Evolutionary conservation across 2,113 vertebrate genomes (phyloP), one percentile per base, ranked within the genome.

Genomic region (Turdus rufiventris): DNA sequence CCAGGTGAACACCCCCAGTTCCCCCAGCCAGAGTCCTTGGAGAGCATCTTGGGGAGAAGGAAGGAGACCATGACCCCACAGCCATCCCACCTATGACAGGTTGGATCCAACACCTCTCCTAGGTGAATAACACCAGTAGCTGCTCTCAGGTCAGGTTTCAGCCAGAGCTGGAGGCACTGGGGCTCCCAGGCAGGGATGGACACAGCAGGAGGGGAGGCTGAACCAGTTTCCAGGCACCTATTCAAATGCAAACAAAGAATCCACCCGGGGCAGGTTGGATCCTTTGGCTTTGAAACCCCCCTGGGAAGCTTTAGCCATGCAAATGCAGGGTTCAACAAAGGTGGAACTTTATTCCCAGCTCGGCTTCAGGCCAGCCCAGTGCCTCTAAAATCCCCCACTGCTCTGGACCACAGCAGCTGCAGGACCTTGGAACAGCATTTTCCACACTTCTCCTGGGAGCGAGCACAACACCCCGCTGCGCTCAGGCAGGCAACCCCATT

Each of bases 201-300:
- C 51, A 42, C 23, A 9, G 51, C 61, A 56, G 73, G 23, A 70
- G 53, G 29, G 43, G 66, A 54, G 31, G 36, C 57, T 25, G 23
- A 73, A 10, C 47, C 61, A 10, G 84, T 87, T 92, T 81, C 73
- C 87, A 87, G 73, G 57, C 71, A 82, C 31, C 75, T 56, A 67
- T 85, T 94, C 72, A 85, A 82, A 68, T 23, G 57, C 88, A 75
- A 89, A 93, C 60, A 79, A 38, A 72, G 76, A 72, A 81, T 36
- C 79, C 60, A 62, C 23, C 47, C 86, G 26, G 62, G 34, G 61
- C 85, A 70, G 81, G 58, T 50, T 10, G 48, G 68, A 66, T 81
- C 61, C 3, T 42, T 43, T n/a, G 85, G 45, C 66, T 79, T 53
- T 36, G 40, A 56, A 90, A 72, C 38, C 21, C 18, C 29, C 29